A percentile compares a stretch with the other conserved stretches of the same genome.
These are phyloP conservation scores for Aulostomus chinensis DNA, from an alignment of 2,797 vertebrate species.

Conservation along the genomic window DNA sequence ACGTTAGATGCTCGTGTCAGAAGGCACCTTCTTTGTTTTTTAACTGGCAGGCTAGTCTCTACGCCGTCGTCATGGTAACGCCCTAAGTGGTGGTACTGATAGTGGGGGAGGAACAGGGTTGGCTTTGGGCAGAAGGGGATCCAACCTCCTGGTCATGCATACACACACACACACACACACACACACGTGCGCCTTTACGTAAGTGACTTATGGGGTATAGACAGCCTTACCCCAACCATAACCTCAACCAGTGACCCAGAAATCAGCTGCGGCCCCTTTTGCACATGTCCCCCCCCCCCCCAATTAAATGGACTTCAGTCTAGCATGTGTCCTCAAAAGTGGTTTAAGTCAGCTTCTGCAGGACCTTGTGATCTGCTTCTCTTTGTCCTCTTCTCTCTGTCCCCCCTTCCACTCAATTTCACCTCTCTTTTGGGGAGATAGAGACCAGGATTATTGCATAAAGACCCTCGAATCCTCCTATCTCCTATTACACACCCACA, in stretches of 20 bases:
- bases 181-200: too few species aligned
- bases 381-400: constrained; percentile 5
- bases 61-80: constrained; percentile 64
- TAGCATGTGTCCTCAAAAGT: too few species aligned
- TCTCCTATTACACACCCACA: constrained; percentile 37
- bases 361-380: constrained; percentile 44
- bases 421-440: constrained; percentile 28
- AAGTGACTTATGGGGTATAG: too few species aligned
- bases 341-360: too few species aligned
- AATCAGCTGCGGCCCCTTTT: too few species aligned
- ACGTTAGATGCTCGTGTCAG: constrained; percentile 46
- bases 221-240: too few species aligned
- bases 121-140: not conserved
- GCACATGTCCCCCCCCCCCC: too few species aligned
- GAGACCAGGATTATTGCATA: constrained; percentile 50
- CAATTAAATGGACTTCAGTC: too few species aligned
- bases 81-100: constrained; percentile 22
- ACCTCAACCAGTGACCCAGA: too few species aligned
- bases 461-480: constrained; percentile 49
- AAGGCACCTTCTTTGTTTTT: constrained; percentile 53
- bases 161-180: constrained; percentile 17
- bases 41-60: constrained; percentile 48
- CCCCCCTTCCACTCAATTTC: constrained; percentile 13
- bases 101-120: constrained; percentile 4
- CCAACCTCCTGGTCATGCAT: constrained; percentile 8